Base-by-base conservation (phyloP, 2,888 invertebrate genomes). In the Platycheirus albimanus region DNA sequence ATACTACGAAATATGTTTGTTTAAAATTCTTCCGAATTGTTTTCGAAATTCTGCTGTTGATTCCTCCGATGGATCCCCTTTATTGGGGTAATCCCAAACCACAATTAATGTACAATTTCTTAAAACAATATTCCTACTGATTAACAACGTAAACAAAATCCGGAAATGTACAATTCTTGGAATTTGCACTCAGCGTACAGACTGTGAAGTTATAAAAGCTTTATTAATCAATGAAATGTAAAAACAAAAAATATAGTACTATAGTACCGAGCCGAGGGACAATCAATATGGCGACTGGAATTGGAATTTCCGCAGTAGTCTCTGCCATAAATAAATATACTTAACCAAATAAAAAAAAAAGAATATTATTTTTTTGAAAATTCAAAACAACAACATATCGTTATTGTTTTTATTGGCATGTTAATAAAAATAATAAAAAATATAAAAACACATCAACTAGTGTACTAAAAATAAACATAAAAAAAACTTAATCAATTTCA, bases 231-330 rank as follows among this genome's bases (percentile, higher is more conserved):
- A 51, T 43, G 17, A 30, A 36, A 4, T n/a, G n/a, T n/a, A n/a
- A n/a, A 38, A n/a, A 20, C 6, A 56, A 28, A 30, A 45, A 24
- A 52, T 15, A 30, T 10, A 13, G 3, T 13, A 13, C 24, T 6
- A 24, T 6, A 6, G 6, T 6, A 6, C 24, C 24, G 24, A n/a
- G n/a, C 24, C 24, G 24, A 24, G 24, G 24, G 24, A 24, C 24
- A 24, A 24, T 24, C 24, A 24, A 24, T 5, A 11, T 13, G 28
- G n/a, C 47, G 19, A 38, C 58, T 3, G 3, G 28, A 51, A 63
- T 69, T 64, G 78, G 78, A 66, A 78, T 78, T 78, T 78, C 78
- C 78, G 71, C 17, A n/a, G 64, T 30, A 66, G 78, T 66, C 63
- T 43, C 61, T 41, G 24, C 36, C n/a, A n/a, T n/a, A n/a, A n/a